Base-by-base conservation (phyloP, 2,888 invertebrate genomes). In the Lordiphosa fenestrarum region DNA sequence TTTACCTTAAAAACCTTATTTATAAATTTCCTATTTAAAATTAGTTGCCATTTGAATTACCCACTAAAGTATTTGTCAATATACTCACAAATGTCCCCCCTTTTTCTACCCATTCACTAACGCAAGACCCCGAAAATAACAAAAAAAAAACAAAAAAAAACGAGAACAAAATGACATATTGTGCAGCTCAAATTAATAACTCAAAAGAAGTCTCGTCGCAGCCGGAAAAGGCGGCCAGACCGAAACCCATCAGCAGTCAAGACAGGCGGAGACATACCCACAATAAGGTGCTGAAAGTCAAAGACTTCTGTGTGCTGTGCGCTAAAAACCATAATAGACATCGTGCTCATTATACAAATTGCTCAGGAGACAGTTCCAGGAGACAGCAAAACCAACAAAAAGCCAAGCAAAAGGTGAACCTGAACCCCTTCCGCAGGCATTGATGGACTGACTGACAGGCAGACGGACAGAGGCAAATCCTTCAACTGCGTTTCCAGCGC, bases 281-380 rank as follows among this genome's bases (percentile, higher is more conserved):
- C 71, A 76, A 76, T 61, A 66, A 84, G 78, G 78, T 80, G 78
- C 64, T 84, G 78, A 84, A 84, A 80, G 78, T 80, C 78, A 80
- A 82, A 82, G 66, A 66, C 62, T 68, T 62, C 61, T 55, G 63
- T 35, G 65, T 53, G 53, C 38, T 53, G 54, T 63, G 30, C 12
- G 48, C 41, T 58, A 36, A 63, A 15, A 36, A 71, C 54, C 69
- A 72, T 66, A 73, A 73, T 69, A 75, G 75, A 72, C 63, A 66
- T 57, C 69, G 44, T 44, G 84, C 78, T 80, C 84, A 80, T 80
- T 80, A 84, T 80, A 80, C 82, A 80, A 80, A 80, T 80, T 80
- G 78, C 82, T 62, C 55, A 47, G 66, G 66, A 64, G 59, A 52
- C 58, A 40, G 30, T 30, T 30, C 30, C 30, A 30, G 30, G 30